Evolutionary conservation across 2,797 vertebrate species (phyloP).

Genomic region (Siniperca undulata): DNA sequence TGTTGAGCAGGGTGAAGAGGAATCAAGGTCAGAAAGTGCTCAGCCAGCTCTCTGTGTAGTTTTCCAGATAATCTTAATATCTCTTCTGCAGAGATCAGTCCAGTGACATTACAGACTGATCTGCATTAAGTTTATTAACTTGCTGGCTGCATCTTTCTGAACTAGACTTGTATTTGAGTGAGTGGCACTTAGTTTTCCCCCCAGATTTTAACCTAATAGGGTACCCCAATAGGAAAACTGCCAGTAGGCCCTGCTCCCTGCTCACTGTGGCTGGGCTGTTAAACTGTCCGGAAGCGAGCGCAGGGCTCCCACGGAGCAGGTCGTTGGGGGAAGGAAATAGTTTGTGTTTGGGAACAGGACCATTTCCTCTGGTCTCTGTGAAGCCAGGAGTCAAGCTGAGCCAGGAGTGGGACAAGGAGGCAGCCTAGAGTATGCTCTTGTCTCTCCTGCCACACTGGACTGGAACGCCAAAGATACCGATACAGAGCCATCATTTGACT

Average conservation of each 20-base stretch:
- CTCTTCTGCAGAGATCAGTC: slow-evolving; percentile 6
- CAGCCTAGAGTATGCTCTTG: slow-evolving; percentile 15
- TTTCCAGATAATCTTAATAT: slow-evolving; percentile 34
- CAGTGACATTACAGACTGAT: slow-evolving; percentile 1
- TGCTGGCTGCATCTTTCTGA: background rate
- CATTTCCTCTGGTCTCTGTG: slow-evolving; percentile 81
- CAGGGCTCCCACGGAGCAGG: slow-evolving; percentile 73
- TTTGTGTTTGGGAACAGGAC: slow-evolving; percentile 83
- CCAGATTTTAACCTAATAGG: background rate
- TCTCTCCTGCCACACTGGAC: slow-evolving; percentile 21
- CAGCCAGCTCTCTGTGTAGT: background rate
- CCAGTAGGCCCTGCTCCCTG: slow-evolving; percentile 33
- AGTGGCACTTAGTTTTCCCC: background rate
- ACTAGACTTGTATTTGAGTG: background rate
- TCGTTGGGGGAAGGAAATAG: slow-evolving; percentile 82
- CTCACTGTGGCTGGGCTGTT: slow-evolving; percentile 47
- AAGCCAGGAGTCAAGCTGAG: slow-evolving; percentile 76
- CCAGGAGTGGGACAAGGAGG: slow-evolving; percentile 44
- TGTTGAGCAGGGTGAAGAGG: slow-evolving; percentile 25
- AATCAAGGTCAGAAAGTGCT: slow-evolving; percentile 38
- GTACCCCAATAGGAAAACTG: slow-evolving; percentile 17
- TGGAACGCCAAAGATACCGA: background rate
- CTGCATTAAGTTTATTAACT: slow-evolving; percentile 9
- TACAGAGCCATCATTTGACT: background rate
- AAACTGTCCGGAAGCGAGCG: slow-evolving; percentile 74